These are phyloP conservation scores for Ranitomeya variabilis DNA, from an alignment of 2,113 vertebrate genomes.

Conservation along the genomic window DNA sequence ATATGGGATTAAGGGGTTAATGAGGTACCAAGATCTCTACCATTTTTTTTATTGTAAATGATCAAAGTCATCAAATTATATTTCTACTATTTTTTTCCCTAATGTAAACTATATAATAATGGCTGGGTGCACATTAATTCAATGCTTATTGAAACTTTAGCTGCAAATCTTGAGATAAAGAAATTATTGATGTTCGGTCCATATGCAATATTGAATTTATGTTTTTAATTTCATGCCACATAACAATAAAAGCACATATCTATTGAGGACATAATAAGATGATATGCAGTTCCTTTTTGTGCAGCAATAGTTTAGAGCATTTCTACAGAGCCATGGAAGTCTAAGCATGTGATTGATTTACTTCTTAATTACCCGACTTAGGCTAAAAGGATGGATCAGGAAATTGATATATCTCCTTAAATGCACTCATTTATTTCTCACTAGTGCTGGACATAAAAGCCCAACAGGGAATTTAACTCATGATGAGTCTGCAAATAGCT, in stretches of 20 bases:
- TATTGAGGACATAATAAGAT: background rate
- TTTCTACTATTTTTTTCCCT: background rate
- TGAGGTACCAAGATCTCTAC: background rate
- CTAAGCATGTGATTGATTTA: conserved; percentile 45
- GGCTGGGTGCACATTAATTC: conserved; percentile 24
- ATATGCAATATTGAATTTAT: conserved; percentile 19
- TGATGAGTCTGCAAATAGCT: conserved; percentile 8
- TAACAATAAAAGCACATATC: background rate
- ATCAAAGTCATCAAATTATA: background rate
- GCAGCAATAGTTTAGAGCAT: background rate
- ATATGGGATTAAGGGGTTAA: too few relatives aligned
- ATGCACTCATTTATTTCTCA: conserved; percentile 31
- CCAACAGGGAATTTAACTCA: conserved; percentile 16
- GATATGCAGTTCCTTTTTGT: background rate
- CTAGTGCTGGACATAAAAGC: conserved; percentile 7
- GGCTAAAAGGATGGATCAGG: conserved; percentile 28
- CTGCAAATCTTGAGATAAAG: conserved; percentile 29
- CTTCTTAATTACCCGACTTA: conserved; percentile 49
- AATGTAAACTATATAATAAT: background rate
- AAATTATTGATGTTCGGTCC: conserved; percentile 42
- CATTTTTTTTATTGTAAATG: background rate
- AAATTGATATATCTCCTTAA: conserved; percentile 50
- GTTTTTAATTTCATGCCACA: conserved; percentile 39
- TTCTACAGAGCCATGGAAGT: background rate
- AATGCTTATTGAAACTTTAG: conserved; percentile 24